Evolutionary conservation across 2,113 vertebrate genomes (phyloP), one percentile per base, ranked within the genome.

Genomic region (Coryphaenoides rupestris): DNA sequence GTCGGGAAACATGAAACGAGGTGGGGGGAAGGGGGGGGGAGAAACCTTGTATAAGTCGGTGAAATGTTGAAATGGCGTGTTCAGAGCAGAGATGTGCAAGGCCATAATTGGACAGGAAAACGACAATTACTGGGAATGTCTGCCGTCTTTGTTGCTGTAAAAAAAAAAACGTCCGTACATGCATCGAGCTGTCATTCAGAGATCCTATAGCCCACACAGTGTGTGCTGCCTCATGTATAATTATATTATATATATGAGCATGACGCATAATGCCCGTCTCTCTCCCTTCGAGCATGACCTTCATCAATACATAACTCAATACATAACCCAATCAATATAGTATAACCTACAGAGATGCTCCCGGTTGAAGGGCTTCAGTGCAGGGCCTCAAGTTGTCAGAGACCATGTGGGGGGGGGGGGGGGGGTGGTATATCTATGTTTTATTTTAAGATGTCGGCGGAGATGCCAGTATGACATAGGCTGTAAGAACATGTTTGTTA

Each of bases 41-140:
- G 13, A 40, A 12, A 7, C 33, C 5, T 71, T 72, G 14, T 60
- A 63, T 59, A 71, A 67, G 50, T 22, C 21, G 63, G 56, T 19
- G n/a, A 60, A 67, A 68, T 71, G 74, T 58, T 55, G 46, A 70
- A 74, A 75, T 55, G 57, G 55, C 49, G 53, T 58, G 55, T 62
- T 28, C 24, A 61, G 66, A 76, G 55, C 67, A 58, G 78, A 60
- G 64, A 66, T 56, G 55, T 68, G 72, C 82, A 73, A 66, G 24
- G 61, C 57, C n/a, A 50, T 73, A 73, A 71, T 66, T 55, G 66
- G 66, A 78, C 52, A 63, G 52, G 65, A 70, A 74, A 83, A 85
- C 68, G 12, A 63, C 65, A 76, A 78, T 78, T 74, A 77, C 60
- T 58, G 53, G 64, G 69, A 84, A 69, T 68, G 63, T 73, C 47